These are phyloP conservation scores for Andrena flavipes DNA, from an alignment of 2,888 invertebrate genomes.

Conservation along the genomic window DNA sequence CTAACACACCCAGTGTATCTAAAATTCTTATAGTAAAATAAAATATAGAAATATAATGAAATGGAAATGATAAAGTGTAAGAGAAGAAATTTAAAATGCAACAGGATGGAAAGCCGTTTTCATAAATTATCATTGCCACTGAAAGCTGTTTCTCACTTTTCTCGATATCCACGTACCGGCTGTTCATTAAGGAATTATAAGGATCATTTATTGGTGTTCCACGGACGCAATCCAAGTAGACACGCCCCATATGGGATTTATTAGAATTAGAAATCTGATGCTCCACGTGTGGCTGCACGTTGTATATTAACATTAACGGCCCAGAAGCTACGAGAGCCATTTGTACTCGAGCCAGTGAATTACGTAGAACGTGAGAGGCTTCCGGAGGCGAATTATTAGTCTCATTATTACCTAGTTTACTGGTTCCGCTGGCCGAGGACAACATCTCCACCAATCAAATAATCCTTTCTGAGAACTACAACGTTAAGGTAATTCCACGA, in stretches of 20 bases:
- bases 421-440: conserved; percentile 38
- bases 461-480: background rate
- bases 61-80: background rate
- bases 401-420: conserved; percentile 74
- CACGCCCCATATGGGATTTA: conserved; percentile 76
- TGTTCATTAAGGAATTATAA: conserved; percentile 72
- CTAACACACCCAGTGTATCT: background rate
- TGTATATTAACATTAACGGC: conserved; percentile 81
- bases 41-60: background rate
- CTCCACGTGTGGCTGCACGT: conserved; percentile 68
- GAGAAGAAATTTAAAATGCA: background rate
- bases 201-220: conserved; percentile 64
- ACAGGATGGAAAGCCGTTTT: background rate
- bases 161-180: conserved; percentile 57
- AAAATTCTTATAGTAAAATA: too few relatives aligned
- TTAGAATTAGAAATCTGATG: conserved; percentile 82
- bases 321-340: conserved; percentile 73
- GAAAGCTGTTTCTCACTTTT: conserved; percentile 12
- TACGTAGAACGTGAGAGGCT: conserved; percentile 81
- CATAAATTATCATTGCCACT: background rate
- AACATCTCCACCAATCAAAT: conserved; percentile 39
- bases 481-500: background rate
- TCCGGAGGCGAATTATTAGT: conserved; percentile 76
- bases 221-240: conserved; percentile 66
- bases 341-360: conserved; percentile 77